phyloP scores from a whole-genome alignment of 2,113 vertebrate genomes.

The Tragelaphus imberbis region DNA sequence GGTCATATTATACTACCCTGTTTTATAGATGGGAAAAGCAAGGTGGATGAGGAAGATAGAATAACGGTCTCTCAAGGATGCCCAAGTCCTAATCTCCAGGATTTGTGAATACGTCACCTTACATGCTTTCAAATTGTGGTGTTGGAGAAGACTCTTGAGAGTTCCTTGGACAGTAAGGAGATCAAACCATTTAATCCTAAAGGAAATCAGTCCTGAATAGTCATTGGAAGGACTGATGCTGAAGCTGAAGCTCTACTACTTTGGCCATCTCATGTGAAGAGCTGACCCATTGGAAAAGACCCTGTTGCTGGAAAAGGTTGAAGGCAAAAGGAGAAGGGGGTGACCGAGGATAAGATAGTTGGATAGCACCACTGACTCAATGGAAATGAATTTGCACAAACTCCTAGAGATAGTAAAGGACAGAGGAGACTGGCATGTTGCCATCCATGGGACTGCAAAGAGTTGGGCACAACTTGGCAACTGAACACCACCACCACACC shows the following conservation, averaged over 20 bases:
- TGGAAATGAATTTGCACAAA: not conserved
- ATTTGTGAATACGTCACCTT: not conserved
- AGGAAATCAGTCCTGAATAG: not conserved
- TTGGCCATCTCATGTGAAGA: not conserved
- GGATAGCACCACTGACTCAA: not conserved
- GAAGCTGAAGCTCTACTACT: not conserved
- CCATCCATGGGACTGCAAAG: not conserved
- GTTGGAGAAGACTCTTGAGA: not conserved
- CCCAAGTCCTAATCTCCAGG: rapidly evolving
- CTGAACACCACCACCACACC: not conserved
- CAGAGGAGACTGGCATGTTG: not conserved
- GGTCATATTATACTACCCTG: not conserved
- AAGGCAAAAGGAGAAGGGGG: not conserved
- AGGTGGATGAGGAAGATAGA: not conserved
- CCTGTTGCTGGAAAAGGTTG: not conserved
- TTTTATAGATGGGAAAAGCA: not conserved
- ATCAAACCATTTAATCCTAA: not conserved
- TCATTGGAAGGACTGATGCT: not conserved
- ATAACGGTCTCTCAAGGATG: not conserved
- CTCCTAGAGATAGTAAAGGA: not conserved
- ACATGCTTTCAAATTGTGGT: not conserved
- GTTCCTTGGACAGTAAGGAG: not conserved
- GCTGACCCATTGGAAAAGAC: not conserved
- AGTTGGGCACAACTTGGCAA: not conserved
- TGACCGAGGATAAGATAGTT: not conserved